Evolutionary conservation across 2,797 vertebrate species (phyloP).

Genomic region (Labroides dimidiatus): DNA sequence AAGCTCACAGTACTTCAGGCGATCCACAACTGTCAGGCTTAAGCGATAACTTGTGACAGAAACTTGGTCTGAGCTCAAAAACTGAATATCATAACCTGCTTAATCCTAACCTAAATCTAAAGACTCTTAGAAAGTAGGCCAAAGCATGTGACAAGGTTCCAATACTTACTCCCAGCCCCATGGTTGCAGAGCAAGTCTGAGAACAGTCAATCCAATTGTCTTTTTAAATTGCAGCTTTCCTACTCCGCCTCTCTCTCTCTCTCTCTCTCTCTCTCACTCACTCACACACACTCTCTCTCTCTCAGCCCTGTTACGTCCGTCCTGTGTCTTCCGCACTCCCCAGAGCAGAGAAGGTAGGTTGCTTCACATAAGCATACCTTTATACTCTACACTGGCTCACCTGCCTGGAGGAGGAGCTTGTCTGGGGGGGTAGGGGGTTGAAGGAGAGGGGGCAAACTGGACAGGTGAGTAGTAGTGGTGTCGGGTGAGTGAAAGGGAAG

Average conservation of each 20-base stretch:
- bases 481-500: not conserved
- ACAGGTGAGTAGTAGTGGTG: conserved; percentile 63
- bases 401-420: conserved; percentile 72
- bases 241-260: conserved; percentile 75
- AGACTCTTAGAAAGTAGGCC: conserved; percentile 31
- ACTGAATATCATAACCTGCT: conserved; percentile 5
- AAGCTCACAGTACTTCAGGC: conserved; percentile 32
- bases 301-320: conserved; percentile 27
- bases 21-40: conserved; percentile 14
- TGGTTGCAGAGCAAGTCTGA: conserved; percentile 72
- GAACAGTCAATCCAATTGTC: conserved; percentile 75
- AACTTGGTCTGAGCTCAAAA: conserved; percentile 25
- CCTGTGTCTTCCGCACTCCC: conserved; percentile 61
- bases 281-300: conserved; percentile 44
- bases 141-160: conserved; percentile 56
- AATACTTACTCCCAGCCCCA: conserved; percentile 86
- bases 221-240: conserved; percentile 73
- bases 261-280: conserved; percentile 54
- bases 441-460: conserved; percentile 25
- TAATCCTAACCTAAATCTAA: conserved; percentile 22
- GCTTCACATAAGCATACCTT: conserved; percentile 64
- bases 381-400: conserved; percentile 75
- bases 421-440: not conserved
- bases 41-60: conserved; percentile 34
- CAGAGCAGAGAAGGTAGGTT: conserved; percentile 71